Percentiles rank a stretch among this genome's conserved stretches.
Evolutionary conservation across 2,888 invertebrate species (phyloP).

Genomic region (Hemithea aestivaria): DNA sequence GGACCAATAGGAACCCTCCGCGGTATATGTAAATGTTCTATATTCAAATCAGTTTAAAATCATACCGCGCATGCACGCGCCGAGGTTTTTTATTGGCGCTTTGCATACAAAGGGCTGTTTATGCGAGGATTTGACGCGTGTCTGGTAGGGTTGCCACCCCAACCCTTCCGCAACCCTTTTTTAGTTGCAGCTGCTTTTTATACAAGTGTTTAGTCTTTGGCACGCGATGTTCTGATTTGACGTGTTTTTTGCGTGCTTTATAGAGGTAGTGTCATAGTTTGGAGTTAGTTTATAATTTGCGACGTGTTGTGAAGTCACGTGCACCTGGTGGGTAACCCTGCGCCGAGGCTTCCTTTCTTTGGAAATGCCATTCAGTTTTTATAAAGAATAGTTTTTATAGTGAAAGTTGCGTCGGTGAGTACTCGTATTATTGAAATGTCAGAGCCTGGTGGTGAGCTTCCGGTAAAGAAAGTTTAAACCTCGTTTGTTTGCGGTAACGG

Average conservation of each 20-base stretch:
- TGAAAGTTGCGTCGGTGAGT: not conserved
- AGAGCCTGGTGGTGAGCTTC: too few relatives aligned
- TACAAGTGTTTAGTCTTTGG: constrained; percentile 39
- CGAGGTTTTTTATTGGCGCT: constrained; percentile 70
- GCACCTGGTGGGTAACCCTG: constrained; percentile 14
- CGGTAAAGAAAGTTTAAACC: too few relatives aligned
- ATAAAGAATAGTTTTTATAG: not conserved
- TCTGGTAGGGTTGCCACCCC: constrained; percentile 39
- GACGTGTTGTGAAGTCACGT: constrained; percentile 8
- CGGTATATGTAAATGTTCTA: constrained; percentile 67
- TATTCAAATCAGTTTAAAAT: constrained; percentile 78
- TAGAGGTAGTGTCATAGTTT: constrained; percentile 12
- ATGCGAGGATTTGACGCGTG: constrained; percentile 31
- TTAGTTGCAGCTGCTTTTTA: constrained; percentile 67
- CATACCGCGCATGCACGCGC: constrained; percentile 74
- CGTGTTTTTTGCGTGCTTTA: constrained; percentile 23
- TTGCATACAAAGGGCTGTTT: constrained; percentile 56
- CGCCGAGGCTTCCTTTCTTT: not conserved
- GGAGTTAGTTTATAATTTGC: not conserved
- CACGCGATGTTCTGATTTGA: constrained; percentile 47
- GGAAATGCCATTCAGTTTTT: not conserved
- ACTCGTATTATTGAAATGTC: not conserved
- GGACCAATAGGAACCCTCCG: constrained; percentile 53
- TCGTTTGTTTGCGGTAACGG: too few relatives aligned
- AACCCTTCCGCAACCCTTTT: constrained; percentile 72